Base-by-base conservation (phyloP, 2,797 vertebrate species). In the Falco novaeseelandiae region DNA sequence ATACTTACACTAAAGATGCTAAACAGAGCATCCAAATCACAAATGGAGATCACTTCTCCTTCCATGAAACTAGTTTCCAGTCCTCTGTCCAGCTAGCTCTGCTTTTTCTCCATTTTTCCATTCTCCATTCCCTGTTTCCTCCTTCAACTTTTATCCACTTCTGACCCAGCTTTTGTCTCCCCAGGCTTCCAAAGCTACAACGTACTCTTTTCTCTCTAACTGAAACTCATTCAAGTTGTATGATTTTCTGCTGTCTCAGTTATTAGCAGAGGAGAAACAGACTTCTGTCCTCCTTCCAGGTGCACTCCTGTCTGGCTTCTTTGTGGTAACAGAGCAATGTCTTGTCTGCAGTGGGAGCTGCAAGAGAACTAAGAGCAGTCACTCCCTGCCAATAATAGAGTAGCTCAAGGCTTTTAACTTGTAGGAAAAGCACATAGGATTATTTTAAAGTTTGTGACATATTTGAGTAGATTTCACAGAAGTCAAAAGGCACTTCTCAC, bases 211-310 rank as follows among this genome's bases (percentile, higher is more conserved):
- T 62, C 51, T 46, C 61, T 86, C 34, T 48, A 65, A 29, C 23
- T 2, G 6, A 29, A 66, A 93, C 21, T 58, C 38, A 10, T 67
- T 57, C 0, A 1, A 59, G 32, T 51, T 0, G 0, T 59, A 57
- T 29, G 57, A 59, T 63, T 78, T 88, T 52, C 44, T 83, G 36
- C 57, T 91, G 73, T 26, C n/a, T 70, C 54, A 32, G 72, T 88
- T 80, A 61, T 27, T 40, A 93, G 49, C n/a, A n/a, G n/a, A 91
- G 44, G 15, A 67, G 63, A 48, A 63, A n/a, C 8, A 71, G 63
- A 49, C n/a, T 72, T 36, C 72, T 81, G 23, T 57, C 77, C 65
- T 83, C n/a, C 34, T 65, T 79, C 51, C 32, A 59, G 25, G 36
- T 23, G 21, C 48, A 44, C 52, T 86, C 51, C 46, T 66, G 16